Conservation (phyloP, 2,797 vertebrate genomes). For the Scyliorhinus canicula region DNA sequence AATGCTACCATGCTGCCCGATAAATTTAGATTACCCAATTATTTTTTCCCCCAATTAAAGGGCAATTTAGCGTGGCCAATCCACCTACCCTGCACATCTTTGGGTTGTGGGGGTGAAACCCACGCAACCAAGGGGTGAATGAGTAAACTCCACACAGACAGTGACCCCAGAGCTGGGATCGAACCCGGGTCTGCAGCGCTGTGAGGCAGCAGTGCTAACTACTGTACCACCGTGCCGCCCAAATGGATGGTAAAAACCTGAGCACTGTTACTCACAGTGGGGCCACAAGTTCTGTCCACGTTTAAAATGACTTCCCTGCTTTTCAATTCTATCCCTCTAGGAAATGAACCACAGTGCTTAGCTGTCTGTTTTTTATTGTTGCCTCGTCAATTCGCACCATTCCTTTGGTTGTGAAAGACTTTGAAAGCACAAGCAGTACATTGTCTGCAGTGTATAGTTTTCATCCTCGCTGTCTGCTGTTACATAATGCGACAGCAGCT, state of each 20-base stretch:
- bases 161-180: too few relatives aligned
- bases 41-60: too few relatives aligned
- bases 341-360: background rate
- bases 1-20: too few relatives aligned
- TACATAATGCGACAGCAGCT: background rate
- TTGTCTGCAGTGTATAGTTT: background rate
- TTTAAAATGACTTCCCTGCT: background rate
- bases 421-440: background rate
- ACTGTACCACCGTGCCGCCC: background rate
- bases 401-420: background rate
- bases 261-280: background rate
- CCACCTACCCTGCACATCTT: too few relatives aligned
- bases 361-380: background rate
- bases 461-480: background rate
- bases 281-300: background rate
- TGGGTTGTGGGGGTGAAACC: too few relatives aligned
- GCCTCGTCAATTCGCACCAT: background rate
- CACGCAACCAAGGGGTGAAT: too few relatives aligned
- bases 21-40: too few relatives aligned
- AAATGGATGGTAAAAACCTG: background rate
- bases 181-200: too few relatives aligned
- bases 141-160: too few relatives aligned
- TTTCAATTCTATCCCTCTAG: background rate
- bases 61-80: too few relatives aligned
- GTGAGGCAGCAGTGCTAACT: too few relatives aligned